Conservation (phyloP, 2,888 invertebrate species). For the Endomychus coccineus region DNA sequence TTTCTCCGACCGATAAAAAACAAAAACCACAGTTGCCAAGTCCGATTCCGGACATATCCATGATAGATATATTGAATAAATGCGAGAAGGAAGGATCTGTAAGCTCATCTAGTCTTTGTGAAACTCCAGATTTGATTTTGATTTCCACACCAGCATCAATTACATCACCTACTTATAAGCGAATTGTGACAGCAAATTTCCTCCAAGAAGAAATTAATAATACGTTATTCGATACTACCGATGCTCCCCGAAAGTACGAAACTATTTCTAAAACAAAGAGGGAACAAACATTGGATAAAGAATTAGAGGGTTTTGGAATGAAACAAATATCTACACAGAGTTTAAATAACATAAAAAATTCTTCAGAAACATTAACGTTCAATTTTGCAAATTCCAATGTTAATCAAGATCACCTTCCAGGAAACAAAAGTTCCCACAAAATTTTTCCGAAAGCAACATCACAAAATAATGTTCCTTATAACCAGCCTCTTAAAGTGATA, state of each 20-base stretch:
- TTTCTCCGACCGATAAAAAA: background rate
- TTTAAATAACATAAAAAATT: too few relatives aligned
- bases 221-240: too few relatives aligned
- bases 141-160: constrained; percentile 31
- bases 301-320: too few relatives aligned
- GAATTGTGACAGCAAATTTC: constrained; percentile 25
- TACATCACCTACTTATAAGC: constrained; percentile 25
- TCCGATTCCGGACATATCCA: constrained; percentile 40
- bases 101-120: constrained; percentile 32
- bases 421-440: too few relatives aligned
- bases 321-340: too few relatives aligned
- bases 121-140: constrained; percentile 47
- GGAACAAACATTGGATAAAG: too few relatives aligned
- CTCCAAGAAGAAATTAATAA: constrained; percentile 23
- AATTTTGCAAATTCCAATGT: too few relatives aligned
- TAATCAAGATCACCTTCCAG: constrained; percentile 25
- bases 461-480: constrained; percentile 4
- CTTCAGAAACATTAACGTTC: too few relatives aligned
- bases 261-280: background rate
- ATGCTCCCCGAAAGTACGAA: background rate
- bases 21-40: constrained; percentile 25
- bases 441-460: too few relatives aligned
- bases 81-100: constrained; percentile 18
- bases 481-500: constrained; percentile 10
- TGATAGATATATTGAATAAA: constrained; percentile 26